phyloP scores from a whole-genome alignment of 2,797 vertebrate species.

The Masticophis lateralis region DNA sequence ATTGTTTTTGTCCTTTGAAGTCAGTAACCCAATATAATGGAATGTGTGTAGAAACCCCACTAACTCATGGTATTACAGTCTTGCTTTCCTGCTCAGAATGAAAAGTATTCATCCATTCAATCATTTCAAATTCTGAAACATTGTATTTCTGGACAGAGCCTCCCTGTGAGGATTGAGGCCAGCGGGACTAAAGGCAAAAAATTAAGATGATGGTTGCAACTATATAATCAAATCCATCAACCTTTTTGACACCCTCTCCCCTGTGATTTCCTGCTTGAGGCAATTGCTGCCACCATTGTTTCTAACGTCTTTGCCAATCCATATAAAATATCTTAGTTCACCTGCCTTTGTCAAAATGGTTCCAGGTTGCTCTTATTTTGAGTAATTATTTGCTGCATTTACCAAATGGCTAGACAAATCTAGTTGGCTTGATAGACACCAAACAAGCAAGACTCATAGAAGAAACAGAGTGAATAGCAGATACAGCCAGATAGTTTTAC shows the following conservation, averaged over 20 bases:
- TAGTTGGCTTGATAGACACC: not conserved
- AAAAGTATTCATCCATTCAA: not conserved
- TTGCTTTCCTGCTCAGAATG: not conserved
- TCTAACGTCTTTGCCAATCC: not conserved
- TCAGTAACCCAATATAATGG: not conserved
- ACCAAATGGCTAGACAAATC: not conserved
- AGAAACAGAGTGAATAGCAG: not conserved
- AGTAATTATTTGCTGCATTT: not conserved
- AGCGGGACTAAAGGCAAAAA: not conserved
- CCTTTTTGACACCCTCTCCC: not conserved
- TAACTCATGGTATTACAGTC: not conserved
- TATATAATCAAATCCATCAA: not conserved
- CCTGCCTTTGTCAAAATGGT: not conserved
- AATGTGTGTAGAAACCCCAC: not conserved
- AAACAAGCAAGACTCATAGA: not conserved
- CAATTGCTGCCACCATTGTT: not conserved
- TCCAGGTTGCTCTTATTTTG: not conserved
- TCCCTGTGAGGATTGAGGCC: not conserved
- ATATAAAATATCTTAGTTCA: not conserved
- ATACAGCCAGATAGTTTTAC: not conserved
- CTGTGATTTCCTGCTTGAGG: not conserved
- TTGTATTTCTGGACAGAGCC: not conserved
- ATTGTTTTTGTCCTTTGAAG: not conserved
- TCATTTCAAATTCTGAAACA: not conserved
- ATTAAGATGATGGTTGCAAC: not conserved